Conservation (phyloP, 2,113 vertebrate genomes). For the Corydoras maculifer region DNA sequence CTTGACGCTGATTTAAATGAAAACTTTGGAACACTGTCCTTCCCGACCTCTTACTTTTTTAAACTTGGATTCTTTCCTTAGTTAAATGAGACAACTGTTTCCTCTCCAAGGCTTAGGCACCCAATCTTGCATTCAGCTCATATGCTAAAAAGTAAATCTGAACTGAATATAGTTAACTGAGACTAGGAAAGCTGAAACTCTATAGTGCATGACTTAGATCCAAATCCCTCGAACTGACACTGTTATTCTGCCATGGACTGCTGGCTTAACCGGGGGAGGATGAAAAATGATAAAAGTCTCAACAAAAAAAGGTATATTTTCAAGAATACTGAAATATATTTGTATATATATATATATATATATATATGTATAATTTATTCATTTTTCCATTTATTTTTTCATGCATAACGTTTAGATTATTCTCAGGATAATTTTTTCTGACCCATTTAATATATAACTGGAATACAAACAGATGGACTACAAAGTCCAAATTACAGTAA, state of each 20-base stretch:
- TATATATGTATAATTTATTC: too few species aligned
- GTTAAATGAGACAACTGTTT: conserved; percentile 10
- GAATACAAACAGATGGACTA: too few species aligned
- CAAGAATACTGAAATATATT: conserved; percentile 22
- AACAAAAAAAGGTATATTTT: conserved; percentile 31
- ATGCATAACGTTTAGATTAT: too few species aligned
- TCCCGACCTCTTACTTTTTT: neutral
- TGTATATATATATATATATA: too few species aligned
- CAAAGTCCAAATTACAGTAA: too few species aligned
- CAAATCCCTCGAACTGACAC: conserved; percentile 32
- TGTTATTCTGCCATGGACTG: conserved; percentile 42
- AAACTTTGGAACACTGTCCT: neutral
- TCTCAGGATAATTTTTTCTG: too few species aligned
- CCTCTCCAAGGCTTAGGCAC: conserved; percentile 5
- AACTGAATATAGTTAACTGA: conserved; percentile 20
- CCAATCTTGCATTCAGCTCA: conserved; percentile 5
- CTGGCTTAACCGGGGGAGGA: conserved; percentile 41
- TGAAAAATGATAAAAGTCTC: conserved; percentile 26
- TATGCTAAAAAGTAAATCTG: conserved; percentile 23
- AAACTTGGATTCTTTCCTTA: conserved; percentile 4
- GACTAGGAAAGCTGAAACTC: conserved; percentile 26
- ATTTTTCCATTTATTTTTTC: too few species aligned
- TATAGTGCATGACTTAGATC: conserved; percentile 42
- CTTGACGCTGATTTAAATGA: neutral
- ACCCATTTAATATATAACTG: too few species aligned